Evolutionary conservation across 2,888 invertebrate genomes (phyloP).

Genomic region (Eutolmus rufibarbis): DNA sequence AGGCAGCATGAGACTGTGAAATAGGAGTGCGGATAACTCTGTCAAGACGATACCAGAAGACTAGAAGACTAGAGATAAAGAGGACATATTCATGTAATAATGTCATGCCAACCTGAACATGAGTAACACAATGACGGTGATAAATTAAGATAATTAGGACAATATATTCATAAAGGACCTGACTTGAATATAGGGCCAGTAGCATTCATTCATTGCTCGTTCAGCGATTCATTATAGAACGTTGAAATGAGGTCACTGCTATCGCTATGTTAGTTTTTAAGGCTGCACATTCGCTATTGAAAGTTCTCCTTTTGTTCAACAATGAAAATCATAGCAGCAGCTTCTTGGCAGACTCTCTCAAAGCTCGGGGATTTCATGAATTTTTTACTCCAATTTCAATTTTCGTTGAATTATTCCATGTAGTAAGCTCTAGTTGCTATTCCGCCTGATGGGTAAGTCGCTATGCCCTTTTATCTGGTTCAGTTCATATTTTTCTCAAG

Average conservation of each 20-base stretch:
- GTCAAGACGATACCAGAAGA: conserved; percentile 18
- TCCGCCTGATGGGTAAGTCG: background rate
- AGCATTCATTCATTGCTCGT: conserved; percentile 38
- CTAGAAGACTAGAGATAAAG: conserved; percentile 16
- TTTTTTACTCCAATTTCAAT: conserved; percentile 29
- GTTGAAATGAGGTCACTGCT: conserved; percentile 11
- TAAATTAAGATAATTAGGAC: conserved; percentile 48
- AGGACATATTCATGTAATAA: conserved; percentile 43
- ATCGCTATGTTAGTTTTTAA: conserved; percentile 20
- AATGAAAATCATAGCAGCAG: conserved; percentile 4
- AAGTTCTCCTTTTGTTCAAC: conserved; percentile 10
- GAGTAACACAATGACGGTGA: conserved; percentile 45
- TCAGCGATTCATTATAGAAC: conserved; percentile 17
- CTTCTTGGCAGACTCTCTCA: conserved; percentile 13
- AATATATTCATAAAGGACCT: conserved; percentile 47
- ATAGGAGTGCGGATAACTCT: conserved; percentile 34
- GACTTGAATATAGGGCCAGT: conserved; percentile 42
- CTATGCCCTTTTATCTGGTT: background rate
- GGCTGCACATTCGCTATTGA: conserved; percentile 32
- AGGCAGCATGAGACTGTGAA: background rate
- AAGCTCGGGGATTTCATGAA: conserved; percentile 11
- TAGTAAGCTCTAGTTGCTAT: background rate
- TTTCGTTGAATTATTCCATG: conserved; percentile 27
- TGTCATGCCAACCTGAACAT: conserved; percentile 42
- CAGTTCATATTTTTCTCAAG: conserved; percentile 3